Evolutionary conservation across 2,888 invertebrate genomes (phyloP).

Genomic region (Punctoribates punctum): DNA sequence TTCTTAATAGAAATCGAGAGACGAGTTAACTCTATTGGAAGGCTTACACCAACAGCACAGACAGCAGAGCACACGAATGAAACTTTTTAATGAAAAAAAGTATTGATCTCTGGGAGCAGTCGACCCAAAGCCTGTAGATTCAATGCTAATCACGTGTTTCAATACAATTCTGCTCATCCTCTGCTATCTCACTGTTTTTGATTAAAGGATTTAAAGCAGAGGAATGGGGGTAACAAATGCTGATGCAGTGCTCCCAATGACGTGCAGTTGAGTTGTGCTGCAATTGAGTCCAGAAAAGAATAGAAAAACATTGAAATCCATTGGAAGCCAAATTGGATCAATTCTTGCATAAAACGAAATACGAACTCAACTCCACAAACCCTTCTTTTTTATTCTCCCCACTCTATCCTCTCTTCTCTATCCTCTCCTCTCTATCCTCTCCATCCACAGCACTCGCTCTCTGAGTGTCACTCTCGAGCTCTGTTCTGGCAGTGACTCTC

Average conservation of each 20-base stretch:
- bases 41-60: not conserved
- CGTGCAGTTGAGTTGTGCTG: constrained; percentile 2
- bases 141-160: constrained; percentile 36
- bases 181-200: constrained; percentile 37
- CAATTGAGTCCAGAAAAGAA: constrained; percentile 19
- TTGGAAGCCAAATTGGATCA: constrained; percentile 34
- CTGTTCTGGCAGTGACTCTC: not conserved
- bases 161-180: constrained; percentile 22
- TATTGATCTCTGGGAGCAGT: constrained; percentile 11
- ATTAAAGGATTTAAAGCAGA: constrained; percentile 36
- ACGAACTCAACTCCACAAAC: constrained; percentile 10
- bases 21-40: constrained; percentile 37
- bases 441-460: not conserved
- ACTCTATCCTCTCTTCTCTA: not conserved
- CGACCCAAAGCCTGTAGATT: constrained; percentile 38
- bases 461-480: not conserved
- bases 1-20: constrained; percentile 30
- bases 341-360: constrained; percentile 34
- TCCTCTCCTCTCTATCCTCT: constrained; percentile 16
- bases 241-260: constrained; percentile 6
- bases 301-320: constrained; percentile 23
- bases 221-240: constrained; percentile 30
- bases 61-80: not conserved
- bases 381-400: constrained; percentile 27
- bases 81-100: constrained; percentile 37